These are phyloP conservation scores for Daphoenositta chrysoptera DNA, from an alignment of 2,113 vertebrate genomes.

Conservation along the genomic window DNA sequence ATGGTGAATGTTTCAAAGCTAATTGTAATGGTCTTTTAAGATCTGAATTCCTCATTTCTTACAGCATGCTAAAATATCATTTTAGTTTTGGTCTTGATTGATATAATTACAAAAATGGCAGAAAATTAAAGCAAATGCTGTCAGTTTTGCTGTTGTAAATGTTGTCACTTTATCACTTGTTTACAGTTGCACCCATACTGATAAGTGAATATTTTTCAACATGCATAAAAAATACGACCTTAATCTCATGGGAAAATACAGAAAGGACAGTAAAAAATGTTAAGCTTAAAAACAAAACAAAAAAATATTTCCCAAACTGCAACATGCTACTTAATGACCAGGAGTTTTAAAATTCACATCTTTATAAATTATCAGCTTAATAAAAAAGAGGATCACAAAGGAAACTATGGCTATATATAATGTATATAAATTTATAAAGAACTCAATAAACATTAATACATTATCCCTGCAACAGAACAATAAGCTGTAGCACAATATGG, in stretches of 20 bases:
- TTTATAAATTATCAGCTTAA: constrained; percentile 54
- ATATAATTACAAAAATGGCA: constrained; percentile 85
- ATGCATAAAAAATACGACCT: constrained; percentile 74
- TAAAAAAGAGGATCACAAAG: constrained; percentile 45
- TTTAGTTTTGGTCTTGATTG: constrained; percentile 84
- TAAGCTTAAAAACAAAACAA: constrained; percentile 36
- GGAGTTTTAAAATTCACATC: constrained; percentile 8
- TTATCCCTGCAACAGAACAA: constrained; percentile 50
- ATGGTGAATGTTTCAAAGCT: constrained; percentile 96
- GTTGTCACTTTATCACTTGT: constrained; percentile 81
- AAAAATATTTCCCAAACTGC: constrained; percentile 27
- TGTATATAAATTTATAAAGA: constrained; percentile 11
- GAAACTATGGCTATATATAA: constrained; percentile 10
- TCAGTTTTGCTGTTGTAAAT: constrained; percentile 77
- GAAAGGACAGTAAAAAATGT: constrained; percentile 50
- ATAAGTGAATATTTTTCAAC: constrained; percentile 82
- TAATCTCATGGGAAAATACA: constrained; percentile 66
- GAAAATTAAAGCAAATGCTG: constrained; percentile 83
- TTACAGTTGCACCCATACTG: constrained; percentile 78
- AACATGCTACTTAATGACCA: constrained; percentile 42
- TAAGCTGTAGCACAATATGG: constrained; percentile 44
- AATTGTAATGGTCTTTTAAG: constrained; percentile 90
- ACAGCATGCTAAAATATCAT: constrained; percentile 81
- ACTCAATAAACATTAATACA: constrained; percentile 38
- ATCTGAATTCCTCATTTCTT: constrained; percentile 91